phyloP scores from a whole-genome alignment of 2,113 vertebrate genomes.

The Hemiprocne comata region DNA sequence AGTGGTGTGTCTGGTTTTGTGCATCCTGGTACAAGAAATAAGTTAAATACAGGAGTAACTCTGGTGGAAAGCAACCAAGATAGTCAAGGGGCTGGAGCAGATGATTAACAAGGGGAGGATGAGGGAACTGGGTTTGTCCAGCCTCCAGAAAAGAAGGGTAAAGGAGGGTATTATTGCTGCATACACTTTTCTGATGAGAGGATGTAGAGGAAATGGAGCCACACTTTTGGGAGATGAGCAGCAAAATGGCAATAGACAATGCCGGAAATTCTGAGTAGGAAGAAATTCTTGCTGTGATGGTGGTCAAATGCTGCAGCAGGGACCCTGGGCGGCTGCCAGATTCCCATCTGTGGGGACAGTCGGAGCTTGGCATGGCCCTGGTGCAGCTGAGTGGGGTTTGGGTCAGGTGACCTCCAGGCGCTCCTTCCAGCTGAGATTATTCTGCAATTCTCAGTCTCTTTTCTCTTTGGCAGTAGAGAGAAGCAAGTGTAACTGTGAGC shows the following conservation, averaged over 20 bases:
- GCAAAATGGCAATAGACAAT: not conserved
- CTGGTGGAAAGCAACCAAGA: not conserved
- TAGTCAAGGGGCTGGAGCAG: not conserved
- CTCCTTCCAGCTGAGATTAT: not conserved
- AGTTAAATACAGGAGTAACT: not conserved
- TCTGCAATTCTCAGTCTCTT: not conserved
- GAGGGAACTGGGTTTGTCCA: not conserved
- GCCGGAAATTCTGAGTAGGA: not conserved
- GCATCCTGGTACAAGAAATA: not conserved
- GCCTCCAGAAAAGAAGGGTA: not conserved
- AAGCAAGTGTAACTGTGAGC: not conserved
- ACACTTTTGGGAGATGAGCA: not conserved
- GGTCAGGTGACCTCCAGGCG: not conserved
- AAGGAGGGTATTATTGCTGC: not conserved
- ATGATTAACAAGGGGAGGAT: not conserved
- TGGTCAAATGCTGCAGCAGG: fast-evolving
- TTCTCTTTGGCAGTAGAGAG: not conserved
- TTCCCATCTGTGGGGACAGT: not conserved
- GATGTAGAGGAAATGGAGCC: not conserved
- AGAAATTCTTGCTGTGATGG: not conserved
- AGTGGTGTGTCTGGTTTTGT: not conserved
- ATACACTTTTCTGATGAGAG: not conserved
- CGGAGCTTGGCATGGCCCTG: not conserved
- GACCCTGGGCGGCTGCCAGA: not conserved
- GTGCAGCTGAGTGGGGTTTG: not conserved